Percentiles rank a stretch among this genome's conserved stretches.
Evolutionary conservation across 2,113 vertebrate species (phyloP).

Genomic region (Columbina picui): DNA sequence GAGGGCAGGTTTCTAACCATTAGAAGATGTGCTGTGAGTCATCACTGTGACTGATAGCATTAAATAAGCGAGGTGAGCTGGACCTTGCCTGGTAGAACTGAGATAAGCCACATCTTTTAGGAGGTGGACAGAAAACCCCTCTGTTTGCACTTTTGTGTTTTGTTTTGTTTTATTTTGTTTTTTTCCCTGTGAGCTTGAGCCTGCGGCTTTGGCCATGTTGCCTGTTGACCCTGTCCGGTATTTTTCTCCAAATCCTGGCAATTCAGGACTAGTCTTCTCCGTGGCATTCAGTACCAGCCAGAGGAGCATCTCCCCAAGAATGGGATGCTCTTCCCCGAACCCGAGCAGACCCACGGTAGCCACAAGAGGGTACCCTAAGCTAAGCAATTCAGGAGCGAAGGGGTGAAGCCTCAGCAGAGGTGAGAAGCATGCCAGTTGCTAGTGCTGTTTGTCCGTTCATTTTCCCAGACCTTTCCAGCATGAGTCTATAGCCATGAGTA

Average conservation of each 20-base stretch:
- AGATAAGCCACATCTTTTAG: background rate
- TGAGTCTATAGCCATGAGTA: background rate
- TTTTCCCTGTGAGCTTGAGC: fast-evolving
- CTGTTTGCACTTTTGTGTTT: background rate
- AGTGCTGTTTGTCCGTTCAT: background rate
- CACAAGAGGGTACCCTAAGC: conserved; percentile 71
- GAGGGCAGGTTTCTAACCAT: background rate
- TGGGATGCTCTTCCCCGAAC: background rate
- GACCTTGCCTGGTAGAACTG: background rate
- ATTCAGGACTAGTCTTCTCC: background rate
- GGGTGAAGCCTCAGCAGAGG: background rate
- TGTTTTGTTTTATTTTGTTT: too few relatives aligned
- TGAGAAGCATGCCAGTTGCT: fast-evolving
- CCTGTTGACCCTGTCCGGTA: background rate
- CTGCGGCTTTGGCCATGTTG: fast-evolving
- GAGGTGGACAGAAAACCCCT: background rate
- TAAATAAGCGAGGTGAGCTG: background rate
- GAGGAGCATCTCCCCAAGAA: background rate
- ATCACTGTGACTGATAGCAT: fast-evolving
- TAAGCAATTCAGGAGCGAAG: conserved; percentile 22
- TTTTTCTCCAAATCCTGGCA: background rate
- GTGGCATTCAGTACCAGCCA: fast-evolving
- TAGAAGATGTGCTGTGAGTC: background rate
- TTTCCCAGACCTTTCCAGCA: background rate
- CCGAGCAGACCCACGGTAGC: background rate